Evolutionary conservation across 2,888 invertebrate species (phyloP).

Genomic region (Leptodirus hochenwartii): DNA sequence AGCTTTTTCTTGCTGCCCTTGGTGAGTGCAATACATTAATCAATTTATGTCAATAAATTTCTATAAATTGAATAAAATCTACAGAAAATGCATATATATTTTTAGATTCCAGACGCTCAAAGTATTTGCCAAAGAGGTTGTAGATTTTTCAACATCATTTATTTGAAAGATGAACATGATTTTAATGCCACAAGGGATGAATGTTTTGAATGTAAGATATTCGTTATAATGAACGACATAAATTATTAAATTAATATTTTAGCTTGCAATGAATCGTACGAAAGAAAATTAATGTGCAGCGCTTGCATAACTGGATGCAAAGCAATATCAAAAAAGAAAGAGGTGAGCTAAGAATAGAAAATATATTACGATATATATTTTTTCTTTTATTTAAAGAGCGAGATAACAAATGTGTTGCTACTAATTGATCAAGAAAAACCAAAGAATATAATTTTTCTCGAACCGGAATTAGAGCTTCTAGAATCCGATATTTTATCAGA

Average conservation of each 20-base stretch:
- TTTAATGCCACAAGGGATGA: slow-evolving; percentile 17
- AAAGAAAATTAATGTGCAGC: not conserved
- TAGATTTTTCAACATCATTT: slow-evolving; percentile 18
- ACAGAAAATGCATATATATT: no score
- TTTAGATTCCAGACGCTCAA: no score
- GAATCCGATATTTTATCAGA: slow-evolving; percentile 22
- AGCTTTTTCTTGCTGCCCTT: slow-evolving; percentile 3
- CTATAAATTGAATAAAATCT: no score
- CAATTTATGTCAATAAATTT: no score
- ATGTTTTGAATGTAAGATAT: slow-evolving; percentile 19
- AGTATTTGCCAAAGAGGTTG: slow-evolving; percentile 20
- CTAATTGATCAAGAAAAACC: slow-evolving; percentile 14
- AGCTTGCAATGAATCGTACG: slow-evolving; percentile 19
- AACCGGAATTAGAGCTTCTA: slow-evolving; percentile 20
- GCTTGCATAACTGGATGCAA: not conserved
- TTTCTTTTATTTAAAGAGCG: slow-evolving; percentile 9
- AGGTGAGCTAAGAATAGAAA: no score
- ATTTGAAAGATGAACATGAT: slow-evolving; percentile 17
- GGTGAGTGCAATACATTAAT: slow-evolving; percentile 3
- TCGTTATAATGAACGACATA: no score
- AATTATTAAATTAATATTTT: slow-evolving; percentile 5
- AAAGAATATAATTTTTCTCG: slow-evolving; percentile 12
- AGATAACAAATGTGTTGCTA: slow-evolving; percentile 11
- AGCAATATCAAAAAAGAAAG: slow-evolving; percentile 1
- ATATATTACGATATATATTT: no score